Evolutionary conservation across 2,797 vertebrate genomes (phyloP), one percentile per base, ranked within the genome.

Genomic region (Lepilemur septentrionalis): DNA sequence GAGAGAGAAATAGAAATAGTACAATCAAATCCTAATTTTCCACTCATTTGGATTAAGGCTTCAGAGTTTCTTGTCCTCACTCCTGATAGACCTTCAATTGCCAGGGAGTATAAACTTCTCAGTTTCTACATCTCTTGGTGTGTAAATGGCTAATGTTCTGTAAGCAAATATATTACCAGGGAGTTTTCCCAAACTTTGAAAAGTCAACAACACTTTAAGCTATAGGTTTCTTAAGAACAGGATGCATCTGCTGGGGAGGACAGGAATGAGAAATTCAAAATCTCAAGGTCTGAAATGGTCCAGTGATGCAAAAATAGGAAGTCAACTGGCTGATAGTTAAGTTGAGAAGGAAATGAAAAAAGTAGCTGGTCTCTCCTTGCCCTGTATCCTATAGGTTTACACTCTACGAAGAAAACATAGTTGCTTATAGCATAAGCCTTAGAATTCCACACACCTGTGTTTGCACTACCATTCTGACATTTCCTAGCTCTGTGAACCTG

Each of bases 221-320:
- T 93, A 35, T 55, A 88, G 30, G 22, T 91, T 93, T 91, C 50
- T 91, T 80, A 96, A 91, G 43, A 87, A 88, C 15, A 94, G 5
- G 38, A 46, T 57, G 20, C 13, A 78, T 85, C 57, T 92, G 41
- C 59, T 80, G 32, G 46, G 57, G 15, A 88, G 18, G 85, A 72
- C 25, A 84, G 14, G 23, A 69, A 79, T 76, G 20, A 91, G 2
- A 48, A 55, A 6, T 82, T 84, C 70, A 65, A 92, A 93, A 70
- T 93, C 55, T 94, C 69, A 89, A 92, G 18, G 2, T 89, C 61
- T 94, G 82, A 94, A 85, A 48, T 86, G 91, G n/a, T 63, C 50
- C 17, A 87, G 52, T 76, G 87, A 78, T 43, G 17, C 6, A 32
- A 82, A 92, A 84, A 75, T 55, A 84, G 35, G 72, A 80, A 82